Evolutionary conservation across 2,797 vertebrate species (phyloP).

Genomic region (Picus viridis): DNA sequence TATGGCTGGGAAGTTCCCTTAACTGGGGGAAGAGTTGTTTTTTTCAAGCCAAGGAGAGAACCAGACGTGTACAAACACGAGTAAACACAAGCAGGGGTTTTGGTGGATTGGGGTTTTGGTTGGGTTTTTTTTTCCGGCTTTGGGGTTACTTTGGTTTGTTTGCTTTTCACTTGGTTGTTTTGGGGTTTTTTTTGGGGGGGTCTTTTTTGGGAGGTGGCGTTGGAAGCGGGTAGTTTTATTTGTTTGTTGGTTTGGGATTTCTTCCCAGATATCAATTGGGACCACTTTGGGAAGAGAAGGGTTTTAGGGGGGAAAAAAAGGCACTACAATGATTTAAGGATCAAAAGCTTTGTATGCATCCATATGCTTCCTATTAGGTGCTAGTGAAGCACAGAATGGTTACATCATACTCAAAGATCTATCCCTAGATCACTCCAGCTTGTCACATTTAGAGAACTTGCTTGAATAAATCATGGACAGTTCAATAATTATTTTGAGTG

Average conservation of each 20-base stretch:
- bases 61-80: not conserved
- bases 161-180: too few species aligned
- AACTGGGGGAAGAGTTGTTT: not conserved
- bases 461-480: not conserved
- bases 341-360: not conserved
- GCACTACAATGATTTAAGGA: not conserved
- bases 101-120: too few species aligned
- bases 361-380: not conserved
- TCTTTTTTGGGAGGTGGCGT: too few species aligned
- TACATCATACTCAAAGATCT: not conserved
- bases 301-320: not conserved
- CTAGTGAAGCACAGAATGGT: not conserved
- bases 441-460: not conserved
- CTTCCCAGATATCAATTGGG: fast-evolving
- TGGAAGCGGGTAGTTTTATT: too few species aligned
- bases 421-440: not conserved
- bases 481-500: not conserved
- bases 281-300: not conserved
- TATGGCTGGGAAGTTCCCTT: not conserved
- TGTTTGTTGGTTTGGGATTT: too few species aligned
- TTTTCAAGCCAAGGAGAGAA: not conserved
- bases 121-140: not conserved
- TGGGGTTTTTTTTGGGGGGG: too few species aligned
- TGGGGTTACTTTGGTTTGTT: not conserved
- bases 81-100: not conserved